A percentile compares a stretch with the other conserved stretches of the same genome.
Evolutionary conservation across 1,140 invertebrate genomes (phyloP).

Genomic region (Euwallacea similis): DNA sequence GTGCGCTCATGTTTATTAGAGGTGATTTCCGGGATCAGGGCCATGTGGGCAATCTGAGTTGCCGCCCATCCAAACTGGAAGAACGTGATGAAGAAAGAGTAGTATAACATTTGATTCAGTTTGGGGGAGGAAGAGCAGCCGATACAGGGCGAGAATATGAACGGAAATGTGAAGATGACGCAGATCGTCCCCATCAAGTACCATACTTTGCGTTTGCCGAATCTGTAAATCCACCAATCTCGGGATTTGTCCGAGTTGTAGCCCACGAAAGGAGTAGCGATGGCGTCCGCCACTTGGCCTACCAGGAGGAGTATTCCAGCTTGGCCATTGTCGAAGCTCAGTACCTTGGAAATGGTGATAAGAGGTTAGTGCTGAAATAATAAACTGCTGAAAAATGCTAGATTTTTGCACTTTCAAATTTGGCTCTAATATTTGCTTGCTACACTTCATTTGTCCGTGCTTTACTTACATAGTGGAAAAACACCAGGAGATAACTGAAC

Average conservation of each 20-base stretch:
- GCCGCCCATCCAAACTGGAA: constrained; percentile 97
- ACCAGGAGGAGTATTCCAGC: constrained; percentile 81
- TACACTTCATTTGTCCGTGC: too few species aligned
- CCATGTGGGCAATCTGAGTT: constrained; percentile 92
- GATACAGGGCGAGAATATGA: constrained; percentile 85
- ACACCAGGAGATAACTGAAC: constrained; percentile 96
- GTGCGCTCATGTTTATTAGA: constrained; percentile 77
- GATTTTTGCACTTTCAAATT: too few species aligned
- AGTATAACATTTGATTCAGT: constrained; percentile 84
- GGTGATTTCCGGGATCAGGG: constrained; percentile 75
- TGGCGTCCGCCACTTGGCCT: constrained; percentile 84
- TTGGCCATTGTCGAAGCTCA: constrained; percentile 71
- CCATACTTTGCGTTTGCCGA: constrained; percentile 89
- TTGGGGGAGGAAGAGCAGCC: constrained; percentile 67
- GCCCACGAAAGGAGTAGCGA: constrained; percentile 88
- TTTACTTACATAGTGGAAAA: constrained; percentile 71
- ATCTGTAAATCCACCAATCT: constrained; percentile 65
- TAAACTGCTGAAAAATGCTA: not conserved
- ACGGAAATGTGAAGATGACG: constrained; percentile 82
- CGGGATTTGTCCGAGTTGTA: constrained; percentile 79
- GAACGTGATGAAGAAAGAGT: constrained; percentile 84
- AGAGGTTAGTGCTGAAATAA: too few species aligned
- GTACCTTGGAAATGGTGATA: constrained; percentile 52
- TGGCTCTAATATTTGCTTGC: too few species aligned
- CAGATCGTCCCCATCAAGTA: constrained; percentile 85